Evolutionary conservation across 1,140 invertebrate genomes (phyloP).

Genomic region (Ylistrum balloti): DNA sequence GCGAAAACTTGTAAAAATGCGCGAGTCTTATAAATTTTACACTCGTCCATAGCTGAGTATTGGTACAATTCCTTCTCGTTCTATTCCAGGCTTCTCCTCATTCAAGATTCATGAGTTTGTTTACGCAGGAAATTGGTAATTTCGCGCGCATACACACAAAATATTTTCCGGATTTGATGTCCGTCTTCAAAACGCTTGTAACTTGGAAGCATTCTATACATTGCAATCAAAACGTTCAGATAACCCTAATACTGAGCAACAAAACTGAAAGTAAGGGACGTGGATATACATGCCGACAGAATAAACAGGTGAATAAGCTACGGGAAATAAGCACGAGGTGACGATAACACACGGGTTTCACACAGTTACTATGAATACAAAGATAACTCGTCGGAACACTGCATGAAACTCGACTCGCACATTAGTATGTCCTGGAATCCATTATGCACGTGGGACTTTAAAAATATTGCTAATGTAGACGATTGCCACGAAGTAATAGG

Average conservation of each 20-base stretch:
- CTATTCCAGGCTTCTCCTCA: constrained; percentile 11
- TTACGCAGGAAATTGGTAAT: constrained; percentile 9
- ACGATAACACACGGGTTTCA: too few species aligned
- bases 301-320: too few species aligned
- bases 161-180: not conserved
- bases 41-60: not conserved
- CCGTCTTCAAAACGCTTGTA: not conserved
- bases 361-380: too few species aligned
- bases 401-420: too few species aligned
- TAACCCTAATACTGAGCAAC: not conserved
- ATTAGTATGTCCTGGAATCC: too few species aligned
- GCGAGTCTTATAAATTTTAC: not conserved
- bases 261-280: constrained; percentile 7
- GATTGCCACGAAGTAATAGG: too few species aligned
- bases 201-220: not conserved
- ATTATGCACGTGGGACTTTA: too few species aligned
- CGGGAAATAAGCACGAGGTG: too few species aligned
- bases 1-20: not conserved
- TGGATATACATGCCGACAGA: too few species aligned
- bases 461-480: too few species aligned
- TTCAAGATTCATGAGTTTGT: constrained; percentile 39
- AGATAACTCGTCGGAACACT: too few species aligned
- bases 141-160: not conserved
- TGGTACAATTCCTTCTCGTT: constrained; percentile 34
- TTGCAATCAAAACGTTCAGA: not conserved